These are phyloP conservation scores for Polypedilum pembai DNA, from an alignment of 1,140 invertebrate species.

Conservation along the genomic window DNA sequence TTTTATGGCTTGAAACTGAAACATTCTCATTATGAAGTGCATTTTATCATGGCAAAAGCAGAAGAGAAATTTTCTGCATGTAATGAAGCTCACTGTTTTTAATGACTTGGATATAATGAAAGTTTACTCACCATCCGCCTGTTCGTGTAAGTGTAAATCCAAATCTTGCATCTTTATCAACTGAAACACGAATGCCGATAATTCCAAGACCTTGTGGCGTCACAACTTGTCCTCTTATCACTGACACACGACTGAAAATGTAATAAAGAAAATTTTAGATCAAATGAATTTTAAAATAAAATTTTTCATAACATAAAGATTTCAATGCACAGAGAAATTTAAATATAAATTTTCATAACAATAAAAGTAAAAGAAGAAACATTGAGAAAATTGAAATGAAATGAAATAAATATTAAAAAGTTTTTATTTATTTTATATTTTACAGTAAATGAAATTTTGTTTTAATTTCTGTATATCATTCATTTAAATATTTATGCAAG, in stretches of 20 bases:
- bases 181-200: slow-evolving; percentile 92
- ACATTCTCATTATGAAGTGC: not conserved
- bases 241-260: slow-evolving; percentile 85
- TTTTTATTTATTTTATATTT: not conserved
- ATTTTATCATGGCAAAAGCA: not conserved
- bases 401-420: slow-evolving; percentile 14
- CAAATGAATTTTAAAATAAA: not conserved
- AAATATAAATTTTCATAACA: not conserved
- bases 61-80: not conserved
- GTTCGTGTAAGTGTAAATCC: slow-evolving; percentile 91
- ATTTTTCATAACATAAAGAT: not conserved
- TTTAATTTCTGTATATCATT: too few relatives aligned
- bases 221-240: slow-evolving; percentile 94
- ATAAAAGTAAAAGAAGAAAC: slow-evolving; percentile 45
- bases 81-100: not conserved
- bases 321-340: not conserved
- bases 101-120: not conserved
- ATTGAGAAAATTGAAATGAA: slow-evolving; percentile 36
- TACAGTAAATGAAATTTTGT: too few relatives aligned
- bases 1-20: slow-evolving; percentile 3
- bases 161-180: slow-evolving; percentile 85
- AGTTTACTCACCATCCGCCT: slow-evolving; percentile 81
- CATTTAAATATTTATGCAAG: too few relatives aligned
- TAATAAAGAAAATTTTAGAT: not conserved
- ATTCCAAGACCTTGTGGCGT: slow-evolving; percentile 88